Conservation (phyloP, 2,888 invertebrate species). For the Stenichneumon culpator region DNA sequence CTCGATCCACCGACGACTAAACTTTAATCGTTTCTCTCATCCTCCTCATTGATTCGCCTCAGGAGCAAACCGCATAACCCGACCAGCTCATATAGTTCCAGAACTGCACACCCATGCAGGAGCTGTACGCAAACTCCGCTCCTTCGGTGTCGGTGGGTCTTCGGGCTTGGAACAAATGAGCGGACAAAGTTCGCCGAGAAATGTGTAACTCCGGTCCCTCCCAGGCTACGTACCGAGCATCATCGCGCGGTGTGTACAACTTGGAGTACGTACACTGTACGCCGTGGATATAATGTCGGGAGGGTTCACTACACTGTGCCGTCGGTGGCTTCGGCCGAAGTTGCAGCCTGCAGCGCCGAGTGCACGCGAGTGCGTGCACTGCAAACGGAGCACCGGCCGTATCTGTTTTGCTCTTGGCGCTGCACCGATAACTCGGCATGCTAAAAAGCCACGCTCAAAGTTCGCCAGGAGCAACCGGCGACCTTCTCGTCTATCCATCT, state of each 20-base stretch:
- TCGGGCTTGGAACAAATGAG: slow-evolving; percentile 45
- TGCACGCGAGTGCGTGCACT: slow-evolving; percentile 12
- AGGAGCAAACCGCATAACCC: slow-evolving; percentile 21
- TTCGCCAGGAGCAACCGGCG: background rate
- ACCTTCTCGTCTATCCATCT: background rate
- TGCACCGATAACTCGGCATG: slow-evolving; percentile 13
- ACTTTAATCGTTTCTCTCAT: slow-evolving; percentile 15
- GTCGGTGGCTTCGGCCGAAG: slow-evolving; percentile 14
- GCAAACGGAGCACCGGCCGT: slow-evolving; percentile 4
- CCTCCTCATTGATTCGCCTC: slow-evolving; percentile 45
- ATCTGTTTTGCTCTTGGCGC: slow-evolving; percentile 6
- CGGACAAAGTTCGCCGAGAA: slow-evolving; percentile 37
- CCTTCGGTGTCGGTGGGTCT: slow-evolving; percentile 1
- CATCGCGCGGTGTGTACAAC: slow-evolving; percentile 4
- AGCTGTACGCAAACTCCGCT: background rate
- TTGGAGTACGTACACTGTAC: background rate
- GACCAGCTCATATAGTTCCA: slow-evolving; percentile 19
- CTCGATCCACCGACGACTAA: background rate
- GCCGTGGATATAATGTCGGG: background rate
- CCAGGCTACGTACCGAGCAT: slow-evolving; percentile 9
- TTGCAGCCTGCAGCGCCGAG: slow-evolving; percentile 7
- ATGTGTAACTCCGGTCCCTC: slow-evolving; percentile 45
- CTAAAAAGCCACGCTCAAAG: slow-evolving; percentile 23
- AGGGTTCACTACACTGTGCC: slow-evolving; percentile 28
- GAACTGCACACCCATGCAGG: background rate